Evolutionary conservation across 2,113 vertebrate species (phyloP).

Genomic region (Ictalurus punctatus): DNA sequence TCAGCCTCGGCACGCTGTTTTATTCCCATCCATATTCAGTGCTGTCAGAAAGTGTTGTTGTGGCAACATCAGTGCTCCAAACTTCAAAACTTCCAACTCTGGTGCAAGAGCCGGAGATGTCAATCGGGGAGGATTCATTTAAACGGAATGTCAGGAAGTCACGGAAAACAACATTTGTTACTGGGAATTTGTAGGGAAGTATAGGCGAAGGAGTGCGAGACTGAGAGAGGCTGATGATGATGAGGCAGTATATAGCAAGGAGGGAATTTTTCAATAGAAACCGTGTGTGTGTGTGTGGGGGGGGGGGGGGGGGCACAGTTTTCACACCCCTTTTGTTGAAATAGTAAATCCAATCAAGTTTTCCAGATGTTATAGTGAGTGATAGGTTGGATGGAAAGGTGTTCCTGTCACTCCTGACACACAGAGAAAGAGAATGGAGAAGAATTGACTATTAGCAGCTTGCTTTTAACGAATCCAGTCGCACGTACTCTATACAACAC

Average conservation of each 20-base stretch:
- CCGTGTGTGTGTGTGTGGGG: no score
- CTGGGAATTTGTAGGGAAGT: not conserved
- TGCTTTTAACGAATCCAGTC: not conserved
- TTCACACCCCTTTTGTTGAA: not conserved
- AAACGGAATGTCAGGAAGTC: slow-evolving; percentile 9
- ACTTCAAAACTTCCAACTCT: not conserved
- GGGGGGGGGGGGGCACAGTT: not conserved
- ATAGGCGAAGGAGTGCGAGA: not conserved
- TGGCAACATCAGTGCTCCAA: not conserved
- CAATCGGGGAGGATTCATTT: not conserved
- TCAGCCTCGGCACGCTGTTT: not conserved
- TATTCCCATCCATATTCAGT: slow-evolving; percentile 28
- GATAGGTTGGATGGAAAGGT: not conserved
- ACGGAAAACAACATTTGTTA: not conserved
- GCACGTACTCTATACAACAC: not conserved
- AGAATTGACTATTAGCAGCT: not conserved
- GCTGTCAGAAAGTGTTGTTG: slow-evolving; percentile 27
- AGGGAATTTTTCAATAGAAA: not conserved
- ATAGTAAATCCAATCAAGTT: not conserved
- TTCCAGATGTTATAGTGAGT: not conserved
- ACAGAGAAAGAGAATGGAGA: not conserved
- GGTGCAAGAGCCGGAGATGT: not conserved
- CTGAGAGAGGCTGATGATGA: not conserved
- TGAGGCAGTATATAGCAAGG: not conserved
- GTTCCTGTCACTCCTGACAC: not conserved